Percentiles rank a stretch among this genome's conserved stretches.
Conservation (phyloP, 2,797 vertebrate species). For the Champsocephalus esox region DNA sequence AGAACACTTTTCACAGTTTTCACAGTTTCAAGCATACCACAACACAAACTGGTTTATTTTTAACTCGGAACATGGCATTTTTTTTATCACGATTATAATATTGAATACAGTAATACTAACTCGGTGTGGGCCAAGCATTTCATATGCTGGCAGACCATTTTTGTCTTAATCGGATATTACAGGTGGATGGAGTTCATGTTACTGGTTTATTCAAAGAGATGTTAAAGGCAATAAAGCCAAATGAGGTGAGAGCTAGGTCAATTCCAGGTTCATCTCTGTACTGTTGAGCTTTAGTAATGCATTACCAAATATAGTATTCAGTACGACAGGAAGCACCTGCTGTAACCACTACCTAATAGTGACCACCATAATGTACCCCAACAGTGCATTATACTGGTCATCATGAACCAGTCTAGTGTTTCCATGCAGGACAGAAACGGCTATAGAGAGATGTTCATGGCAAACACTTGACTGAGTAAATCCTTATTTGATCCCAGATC, state of each 20-base stretch:
- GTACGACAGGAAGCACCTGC: background rate
- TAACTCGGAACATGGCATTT: background rate
- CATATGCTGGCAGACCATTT: background rate
- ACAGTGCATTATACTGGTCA: background rate
- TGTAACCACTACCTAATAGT: background rate
- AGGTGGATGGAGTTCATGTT: background rate
- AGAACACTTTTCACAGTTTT: background rate
- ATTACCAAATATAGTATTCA: background rate
- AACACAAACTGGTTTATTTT: background rate
- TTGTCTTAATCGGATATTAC: background rate
- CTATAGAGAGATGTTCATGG: constrained; percentile 7
- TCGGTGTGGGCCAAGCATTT: background rate
- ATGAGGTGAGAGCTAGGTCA: background rate
- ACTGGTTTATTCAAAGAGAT: background rate
- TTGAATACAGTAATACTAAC: background rate
- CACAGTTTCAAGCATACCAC: background rate
- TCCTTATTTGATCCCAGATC: constrained; percentile 40
- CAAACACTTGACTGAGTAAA: constrained; percentile 49
- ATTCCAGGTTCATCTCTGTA: background rate
- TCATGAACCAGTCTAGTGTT: constrained; percentile 1
- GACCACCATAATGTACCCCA: background rate
- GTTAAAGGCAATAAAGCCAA: background rate
- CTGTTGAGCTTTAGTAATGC: background rate
- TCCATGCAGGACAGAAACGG: constrained; percentile 12
- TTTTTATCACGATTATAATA: background rate